Evolutionary conservation across 2,888 invertebrate species (phyloP), one percentile per base, ranked within the genome.

Genomic region (Cistogaster globosa): DNA sequence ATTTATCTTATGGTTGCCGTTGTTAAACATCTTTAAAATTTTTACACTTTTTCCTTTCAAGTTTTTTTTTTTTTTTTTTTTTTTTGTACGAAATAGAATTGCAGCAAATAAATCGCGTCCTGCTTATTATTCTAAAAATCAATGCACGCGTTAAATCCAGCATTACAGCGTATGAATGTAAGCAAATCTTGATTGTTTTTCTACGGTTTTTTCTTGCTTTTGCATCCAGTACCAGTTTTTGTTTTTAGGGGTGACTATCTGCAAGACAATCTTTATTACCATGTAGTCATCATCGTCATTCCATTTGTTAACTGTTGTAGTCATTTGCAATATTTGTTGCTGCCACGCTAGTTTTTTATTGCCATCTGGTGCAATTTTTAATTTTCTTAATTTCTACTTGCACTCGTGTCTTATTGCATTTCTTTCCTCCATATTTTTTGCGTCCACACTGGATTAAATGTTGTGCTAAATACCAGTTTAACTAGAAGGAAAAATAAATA

Each of bases 71-170:
- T 48, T 12, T 42, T 42, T 42, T 65, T 42, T 67, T 45, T 9
- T 76, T 22, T 22, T 67, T 48, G 36, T 11, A 8, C 53, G 32
- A 57, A 72, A 69, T 60, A 48, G 62, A 78, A 85, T 82, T 71
- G 75, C 74, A 82, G 75, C 69, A 85, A 78, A 85, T 85, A 85
- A 82, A 85, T 85, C 85, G 82, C 79, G 67, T 85, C 74, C 78
- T 85, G 82, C 69, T 79, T 78, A 82, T 85, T 74, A 82, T 65
- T 75, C 71, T 75, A 45, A 82, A 85, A 85, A 85, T 85, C 85
- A 78, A 75, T 63, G 82, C 75, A 82, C 85, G 78, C 78, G 79
- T 79, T 85, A 69, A 82, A 75, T 75, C 75, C 45, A 69, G 85
- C 67, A 85, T 71, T 79, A 84, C 80, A 38, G 18, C 62, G 11